phyloP scores from a whole-genome alignment of 2,888 invertebrate species.

The Proisotoma minuta region DNA sequence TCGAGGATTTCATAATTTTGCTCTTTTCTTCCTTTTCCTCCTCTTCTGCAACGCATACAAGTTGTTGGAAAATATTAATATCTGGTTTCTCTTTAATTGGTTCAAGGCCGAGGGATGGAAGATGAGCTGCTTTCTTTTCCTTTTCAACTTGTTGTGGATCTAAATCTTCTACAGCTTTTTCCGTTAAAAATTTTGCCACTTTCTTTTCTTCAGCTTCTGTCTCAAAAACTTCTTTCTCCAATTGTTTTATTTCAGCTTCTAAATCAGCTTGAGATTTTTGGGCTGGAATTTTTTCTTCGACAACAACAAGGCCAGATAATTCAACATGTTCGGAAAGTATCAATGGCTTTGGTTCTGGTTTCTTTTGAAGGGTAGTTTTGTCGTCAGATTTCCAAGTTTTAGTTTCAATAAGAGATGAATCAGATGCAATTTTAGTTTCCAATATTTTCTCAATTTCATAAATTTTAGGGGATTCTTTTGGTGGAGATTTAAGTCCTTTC shows the following conservation, averaged over 20 bases:
- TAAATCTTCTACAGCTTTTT: constrained; percentile 27
- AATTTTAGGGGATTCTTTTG: constrained; percentile 19
- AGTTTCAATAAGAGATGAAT: constrained; percentile 18
- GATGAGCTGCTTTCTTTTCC: not conserved
- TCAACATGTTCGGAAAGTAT: constrained; percentile 4
- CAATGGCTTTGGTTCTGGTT: too few relatives aligned
- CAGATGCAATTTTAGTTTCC: constrained; percentile 30
- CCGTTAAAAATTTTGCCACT: constrained; percentile 17
- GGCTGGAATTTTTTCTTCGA: constrained; percentile 9
- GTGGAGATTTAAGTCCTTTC: not conserved
- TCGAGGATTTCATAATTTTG: not conserved
- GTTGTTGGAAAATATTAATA: constrained; percentile 29
- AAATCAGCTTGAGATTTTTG: constrained; percentile 12
- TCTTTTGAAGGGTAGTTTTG: constrained; percentile 3
- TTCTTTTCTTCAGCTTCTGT: constrained; percentile 21
- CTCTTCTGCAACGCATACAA: constrained; percentile 14
- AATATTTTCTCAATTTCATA: constrained; percentile 26
- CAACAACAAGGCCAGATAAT: constrained; percentile 1
- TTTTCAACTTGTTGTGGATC: not conserved
- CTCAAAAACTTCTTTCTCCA: constrained; percentile 39
- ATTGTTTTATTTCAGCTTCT: constrained; percentile 32
- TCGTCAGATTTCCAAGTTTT: constrained; percentile 32
- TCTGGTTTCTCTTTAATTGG: constrained; percentile 37
- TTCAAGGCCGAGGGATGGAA: constrained; percentile 5
- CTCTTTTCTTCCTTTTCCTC: constrained; percentile 7